phyloP scores from a whole-genome alignment of 2,797 vertebrate species.

The Thalassophryne amazonica region DNA sequence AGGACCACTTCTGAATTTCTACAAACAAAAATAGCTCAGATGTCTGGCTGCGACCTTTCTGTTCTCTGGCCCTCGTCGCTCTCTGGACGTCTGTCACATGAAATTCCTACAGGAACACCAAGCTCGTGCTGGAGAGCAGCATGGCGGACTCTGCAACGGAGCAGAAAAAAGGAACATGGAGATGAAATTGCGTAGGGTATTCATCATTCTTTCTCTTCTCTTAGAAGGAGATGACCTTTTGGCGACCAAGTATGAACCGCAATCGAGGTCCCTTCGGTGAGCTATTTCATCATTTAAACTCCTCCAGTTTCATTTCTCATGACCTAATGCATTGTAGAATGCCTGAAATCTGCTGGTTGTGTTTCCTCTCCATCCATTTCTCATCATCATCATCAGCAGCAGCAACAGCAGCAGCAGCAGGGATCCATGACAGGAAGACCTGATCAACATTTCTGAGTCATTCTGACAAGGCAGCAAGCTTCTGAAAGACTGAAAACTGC shows the following conservation, averaged over 20 bases:
- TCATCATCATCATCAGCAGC: too few relatives aligned
- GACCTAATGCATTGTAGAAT: conserved; percentile 83
- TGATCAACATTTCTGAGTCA: conserved; percentile 34
- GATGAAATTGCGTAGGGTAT: conserved; percentile 68
- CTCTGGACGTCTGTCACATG: conserved; percentile 53
- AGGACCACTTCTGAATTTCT: conserved; percentile 76
- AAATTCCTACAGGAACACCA: conserved; percentile 69
- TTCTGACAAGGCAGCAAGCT: conserved; percentile 29
- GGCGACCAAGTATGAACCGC: conserved; percentile 67
- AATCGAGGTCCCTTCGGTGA: conserved; percentile 69
- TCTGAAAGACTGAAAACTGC: too few relatives aligned
- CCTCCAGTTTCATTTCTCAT: conserved; percentile 79
- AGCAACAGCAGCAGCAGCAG: conserved; percentile 47
- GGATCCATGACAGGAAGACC: conserved; percentile 53
- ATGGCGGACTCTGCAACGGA: too few relatives aligned
- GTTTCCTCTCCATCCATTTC: conserved; percentile 72
- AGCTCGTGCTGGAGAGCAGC: conserved; percentile 43
- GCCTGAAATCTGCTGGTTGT: conserved; percentile 68
- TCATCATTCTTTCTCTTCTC: conserved; percentile 65
- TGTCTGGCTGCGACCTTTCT: conserved; percentile 58
- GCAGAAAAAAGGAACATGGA: conserved; percentile 12
- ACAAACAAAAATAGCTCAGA: conserved; percentile 77
- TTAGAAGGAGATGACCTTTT: conserved; percentile 67
- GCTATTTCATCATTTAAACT: conserved; percentile 76
- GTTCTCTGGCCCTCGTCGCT: conserved; percentile 57